Base-by-base conservation (phyloP, 1,140 invertebrate species). In the Drosophila virilis region DNA sequence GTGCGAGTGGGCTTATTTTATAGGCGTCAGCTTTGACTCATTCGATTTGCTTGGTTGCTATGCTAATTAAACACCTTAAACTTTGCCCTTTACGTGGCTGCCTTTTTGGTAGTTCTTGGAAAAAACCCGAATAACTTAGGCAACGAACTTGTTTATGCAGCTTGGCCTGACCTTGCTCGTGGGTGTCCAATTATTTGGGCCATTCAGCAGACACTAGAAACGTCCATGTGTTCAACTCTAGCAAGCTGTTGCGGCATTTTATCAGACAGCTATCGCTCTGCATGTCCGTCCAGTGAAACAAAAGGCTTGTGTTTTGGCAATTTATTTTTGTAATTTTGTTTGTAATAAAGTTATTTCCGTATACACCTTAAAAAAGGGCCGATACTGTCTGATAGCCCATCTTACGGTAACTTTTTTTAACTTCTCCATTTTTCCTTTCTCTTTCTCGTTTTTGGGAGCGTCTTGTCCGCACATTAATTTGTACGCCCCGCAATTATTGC, bases 271-370 rank as follows among this genome's bases (percentile, higher is more conserved):
- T n/a, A 82, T 82, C 74, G 43, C 33, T 37, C 13, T 17, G 50
- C 52, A 28, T n/a, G 37, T 50, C n/a, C 12, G 33, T 35, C 15
- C 10, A 9, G 9, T 12, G 1, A 65, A 40, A 50, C 58, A 17
- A 33, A 66, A 54, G 32, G 15, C 28, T 40, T 35, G 10, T 45
- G 17, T 43, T 42, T 35, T 10, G 13, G 9, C 22, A 38, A 60
- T 42, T 60, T 40, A 17, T 64, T n/a, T 35, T 9, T 15, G 17
- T 45, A 7, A 35, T 13, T 51, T 65, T 71, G 52, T 62, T 70
- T 72, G 52, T 62, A 80, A 88, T 88, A 59, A 88, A 88, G 84
- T 74, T 89, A 84, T 88, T 88, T 88, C 77, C 84, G 84, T 64
- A 72, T 74, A 50, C 67, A 54, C 35, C 58, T 46, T 38, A 71